Percentiles rank a stretch among this genome's conserved stretches.
Evolutionary conservation across 1,140 invertebrate species (phyloP).

Genomic region (Chrysomallon squamiferum): DNA sequence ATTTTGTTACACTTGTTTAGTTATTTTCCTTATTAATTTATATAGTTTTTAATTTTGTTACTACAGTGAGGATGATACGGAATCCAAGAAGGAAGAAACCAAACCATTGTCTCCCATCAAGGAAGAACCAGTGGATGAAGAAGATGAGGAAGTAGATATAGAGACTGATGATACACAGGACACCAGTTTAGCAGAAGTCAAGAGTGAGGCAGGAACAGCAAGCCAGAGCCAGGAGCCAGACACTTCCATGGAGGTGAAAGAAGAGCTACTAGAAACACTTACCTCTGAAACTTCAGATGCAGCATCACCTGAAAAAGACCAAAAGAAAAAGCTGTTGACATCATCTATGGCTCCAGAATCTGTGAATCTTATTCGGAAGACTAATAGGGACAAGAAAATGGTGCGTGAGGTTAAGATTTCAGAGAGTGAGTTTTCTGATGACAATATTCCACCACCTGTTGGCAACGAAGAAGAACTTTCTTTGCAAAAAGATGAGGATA

Average conservation of each 20-base stretch:
- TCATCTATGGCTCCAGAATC: background rate
- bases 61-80: slow-evolving; percentile 4
- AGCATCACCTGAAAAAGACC: background rate
- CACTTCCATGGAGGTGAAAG: background rate
- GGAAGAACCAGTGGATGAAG: slow-evolving; percentile 28
- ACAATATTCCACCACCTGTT: slow-evolving; percentile 3
- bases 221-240: background rate
- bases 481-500: slow-evolving; percentile 15
- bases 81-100: slow-evolving; percentile 8
- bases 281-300: slow-evolving; percentile 10
- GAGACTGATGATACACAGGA: slow-evolving; percentile 25
- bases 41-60: background rate
- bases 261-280: background rate
- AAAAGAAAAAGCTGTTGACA: background rate
- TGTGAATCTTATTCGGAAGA: slow-evolving; percentile 1
- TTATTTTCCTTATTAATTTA: too few relatives aligned
- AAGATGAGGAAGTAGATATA: slow-evolving; percentile 26
- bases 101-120: slow-evolving; percentile 17
- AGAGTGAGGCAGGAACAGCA: slow-evolving; percentile 15
- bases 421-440: background rate
- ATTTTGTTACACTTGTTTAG: too few relatives aligned
- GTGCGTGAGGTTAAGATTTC: slow-evolving; percentile 5
- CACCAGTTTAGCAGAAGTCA: slow-evolving; percentile 3
- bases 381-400: slow-evolving; percentile 9
- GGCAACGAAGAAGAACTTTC: slow-evolving; percentile 1